These are phyloP conservation scores for Nematopogon swammerdamellus DNA, from an alignment of 2,888 invertebrate species.

Conservation along the genomic window DNA sequence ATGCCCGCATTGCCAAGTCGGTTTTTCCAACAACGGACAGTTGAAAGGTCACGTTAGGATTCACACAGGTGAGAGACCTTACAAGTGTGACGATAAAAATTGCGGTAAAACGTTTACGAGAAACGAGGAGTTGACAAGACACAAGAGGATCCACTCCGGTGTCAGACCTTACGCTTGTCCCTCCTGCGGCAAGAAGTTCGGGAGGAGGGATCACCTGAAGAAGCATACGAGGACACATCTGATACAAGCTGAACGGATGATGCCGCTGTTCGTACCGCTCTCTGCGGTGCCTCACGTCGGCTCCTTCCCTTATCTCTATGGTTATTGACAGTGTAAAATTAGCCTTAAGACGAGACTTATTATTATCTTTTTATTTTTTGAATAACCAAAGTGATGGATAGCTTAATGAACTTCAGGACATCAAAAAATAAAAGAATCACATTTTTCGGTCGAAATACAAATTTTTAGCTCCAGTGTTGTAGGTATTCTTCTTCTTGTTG, in stretches of 20 bases:
- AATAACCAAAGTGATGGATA: too few species aligned
- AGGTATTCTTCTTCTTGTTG: too few species aligned
- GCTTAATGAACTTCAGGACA: too few species aligned
- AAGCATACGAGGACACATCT: constrained; percentile 89
- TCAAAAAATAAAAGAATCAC: too few species aligned
- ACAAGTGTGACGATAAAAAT: constrained; percentile 78
- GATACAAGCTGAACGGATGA: constrained; percentile 58
- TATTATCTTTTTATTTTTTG: too few species aligned
- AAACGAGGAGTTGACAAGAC: constrained; percentile 89
- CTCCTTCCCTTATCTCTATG: constrained; percentile 52
- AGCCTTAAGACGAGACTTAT: too few species aligned
- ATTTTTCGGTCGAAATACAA: too few species aligned
- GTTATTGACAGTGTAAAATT: too few species aligned
- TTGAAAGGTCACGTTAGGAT: constrained; percentile 88
- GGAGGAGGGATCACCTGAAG: constrained; percentile 90
- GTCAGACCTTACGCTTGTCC: constrained; percentile 82
- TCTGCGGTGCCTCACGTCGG: constrained; percentile 44
- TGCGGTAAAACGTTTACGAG: constrained; percentile 90
- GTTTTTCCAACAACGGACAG: constrained; percentile 93
- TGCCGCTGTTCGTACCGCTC: constrained; percentile 59
- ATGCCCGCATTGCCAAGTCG: constrained; percentile 85
- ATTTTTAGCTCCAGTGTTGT: too few species aligned
- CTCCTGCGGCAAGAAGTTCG: constrained; percentile 89
- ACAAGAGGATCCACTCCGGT: constrained; percentile 86
- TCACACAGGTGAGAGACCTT: constrained; percentile 89